A percentile compares a stretch with the other conserved stretches of the same genome.
These are phyloP conservation scores for Oxyura jamaicensis DNA, from an alignment of 2,113 vertebrate species.

Conservation along the genomic window DNA sequence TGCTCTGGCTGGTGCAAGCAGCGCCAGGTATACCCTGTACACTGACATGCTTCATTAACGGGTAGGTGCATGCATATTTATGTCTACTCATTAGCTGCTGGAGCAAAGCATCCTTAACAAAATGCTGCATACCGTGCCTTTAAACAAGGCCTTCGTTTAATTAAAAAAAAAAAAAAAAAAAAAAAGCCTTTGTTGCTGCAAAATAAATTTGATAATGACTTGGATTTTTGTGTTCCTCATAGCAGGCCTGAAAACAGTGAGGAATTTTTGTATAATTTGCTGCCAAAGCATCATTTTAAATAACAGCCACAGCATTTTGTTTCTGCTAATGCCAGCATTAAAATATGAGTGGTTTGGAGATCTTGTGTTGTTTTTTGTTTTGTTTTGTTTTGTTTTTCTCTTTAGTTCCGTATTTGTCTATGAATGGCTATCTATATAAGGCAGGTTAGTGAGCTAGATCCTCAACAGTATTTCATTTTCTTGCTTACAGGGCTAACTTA, in stretches of 20 bases:
- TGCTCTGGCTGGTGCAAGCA: neutral
- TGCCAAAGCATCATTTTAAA: constrained; percentile 23
- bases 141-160: neutral
- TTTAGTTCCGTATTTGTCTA: constrained; percentile 64
- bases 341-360: constrained; percentile 63
- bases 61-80: constrained; percentile 67
- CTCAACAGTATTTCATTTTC: constrained; percentile 96
- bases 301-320: constrained; percentile 42
- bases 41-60: constrained; percentile 32
- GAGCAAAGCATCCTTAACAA: constrained; percentile 24
- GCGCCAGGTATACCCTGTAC: constrained; percentile 1
- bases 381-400: neutral
- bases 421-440: constrained; percentile 81
- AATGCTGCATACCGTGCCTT: constrained; percentile 14
- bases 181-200: neutral
- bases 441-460: constrained; percentile 88
- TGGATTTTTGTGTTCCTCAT: neutral
- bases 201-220: neutral
- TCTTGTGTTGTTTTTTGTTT: neutral
- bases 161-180: neutral
- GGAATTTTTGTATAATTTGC: neutral
- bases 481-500: constrained; percentile 99
- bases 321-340: constrained; percentile 46
- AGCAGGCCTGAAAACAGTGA: neutral
- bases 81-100: constrained; percentile 62